These are phyloP conservation scores for Stegodyphus dumicola DNA, from an alignment of 1,140 invertebrate genomes.

Conservation along the genomic window DNA sequence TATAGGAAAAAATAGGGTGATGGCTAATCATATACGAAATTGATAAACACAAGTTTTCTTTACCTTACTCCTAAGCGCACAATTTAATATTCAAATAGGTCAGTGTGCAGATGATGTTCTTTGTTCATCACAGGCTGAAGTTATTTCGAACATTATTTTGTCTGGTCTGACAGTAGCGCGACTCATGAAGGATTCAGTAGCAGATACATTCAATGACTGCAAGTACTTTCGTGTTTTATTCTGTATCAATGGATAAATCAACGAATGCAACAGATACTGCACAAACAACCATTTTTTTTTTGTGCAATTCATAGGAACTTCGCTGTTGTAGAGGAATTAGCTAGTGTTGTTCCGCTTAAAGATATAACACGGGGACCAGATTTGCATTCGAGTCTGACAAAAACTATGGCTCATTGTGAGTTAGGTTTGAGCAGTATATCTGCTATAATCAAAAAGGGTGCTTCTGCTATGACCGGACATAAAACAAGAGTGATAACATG, in stretches of 20 bases:
- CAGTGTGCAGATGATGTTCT: no score
- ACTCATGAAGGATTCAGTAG: no score
- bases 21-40: no score
- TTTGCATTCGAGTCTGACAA: background rate
- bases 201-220: background rate
- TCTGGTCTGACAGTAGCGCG: no score
- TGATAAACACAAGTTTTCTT: no score
- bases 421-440: background rate
- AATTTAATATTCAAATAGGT: no score
- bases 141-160: no score
- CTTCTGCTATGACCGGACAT: background rate
- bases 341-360: slow-evolving; percentile 1
- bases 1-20: no score
- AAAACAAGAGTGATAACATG: background rate
- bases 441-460: background rate
- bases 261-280: no score
- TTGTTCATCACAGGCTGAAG: no score
- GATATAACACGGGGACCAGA: background rate
- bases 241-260: background rate
- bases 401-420: background rate
- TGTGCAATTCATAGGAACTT: background rate
- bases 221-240: background rate
- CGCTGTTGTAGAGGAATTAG: slow-evolving; percentile 2
- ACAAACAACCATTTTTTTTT: background rate
- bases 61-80: no score